phyloP scores from a whole-genome alignment of 2,888 invertebrate genomes.

The Cremastinae sp. region DNA sequence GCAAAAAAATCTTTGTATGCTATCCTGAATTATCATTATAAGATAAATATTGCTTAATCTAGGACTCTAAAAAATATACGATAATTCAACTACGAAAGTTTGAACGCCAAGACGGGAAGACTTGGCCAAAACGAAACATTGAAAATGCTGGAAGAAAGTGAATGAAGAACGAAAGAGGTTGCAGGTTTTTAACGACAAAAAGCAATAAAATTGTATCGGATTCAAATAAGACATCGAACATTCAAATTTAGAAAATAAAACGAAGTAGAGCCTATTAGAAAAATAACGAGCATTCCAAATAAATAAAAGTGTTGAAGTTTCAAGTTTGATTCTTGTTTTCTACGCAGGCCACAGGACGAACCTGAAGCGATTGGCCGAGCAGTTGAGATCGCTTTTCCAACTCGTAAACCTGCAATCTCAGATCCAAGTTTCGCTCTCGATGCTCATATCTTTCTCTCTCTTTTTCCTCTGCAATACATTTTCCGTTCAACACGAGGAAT shows the following conservation, averaged over 20 bases:
- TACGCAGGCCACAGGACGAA: conserved; percentile 79
- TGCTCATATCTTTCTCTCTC: conserved; percentile 80
- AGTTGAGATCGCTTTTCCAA: conserved; percentile 80
- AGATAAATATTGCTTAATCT: conserved; percentile 9
- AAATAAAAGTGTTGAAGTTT: conserved; percentile 60
- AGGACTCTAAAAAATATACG: conserved; percentile 5
- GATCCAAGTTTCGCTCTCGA: conserved; percentile 80
- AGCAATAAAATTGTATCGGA: conserved; percentile 30
- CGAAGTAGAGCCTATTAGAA: conserved; percentile 39
- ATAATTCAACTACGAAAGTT: not conserved
- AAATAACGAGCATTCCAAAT: conserved; percentile 73
- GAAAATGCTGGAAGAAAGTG: conserved; percentile 15
- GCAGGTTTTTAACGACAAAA: conserved; percentile 53
- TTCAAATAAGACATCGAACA: conserved; percentile 27
- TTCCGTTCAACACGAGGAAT: conserved; percentile 77
- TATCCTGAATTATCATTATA: conserved; percentile 7
- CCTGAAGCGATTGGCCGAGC: conserved; percentile 79
- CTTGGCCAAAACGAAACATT: conserved; percentile 8
- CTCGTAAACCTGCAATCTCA: conserved; percentile 80
- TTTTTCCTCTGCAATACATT: conserved; percentile 80
- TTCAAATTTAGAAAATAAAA: conserved; percentile 32
- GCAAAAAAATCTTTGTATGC: not conserved
- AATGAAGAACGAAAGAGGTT: conserved; percentile 52
- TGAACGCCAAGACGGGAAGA: not conserved
- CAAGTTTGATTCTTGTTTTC: conserved; percentile 66